Evolutionary conservation across 2,888 invertebrate species (phyloP), one percentile per base, ranked within the genome.

Genomic region (Lycia hirtaria): DNA sequence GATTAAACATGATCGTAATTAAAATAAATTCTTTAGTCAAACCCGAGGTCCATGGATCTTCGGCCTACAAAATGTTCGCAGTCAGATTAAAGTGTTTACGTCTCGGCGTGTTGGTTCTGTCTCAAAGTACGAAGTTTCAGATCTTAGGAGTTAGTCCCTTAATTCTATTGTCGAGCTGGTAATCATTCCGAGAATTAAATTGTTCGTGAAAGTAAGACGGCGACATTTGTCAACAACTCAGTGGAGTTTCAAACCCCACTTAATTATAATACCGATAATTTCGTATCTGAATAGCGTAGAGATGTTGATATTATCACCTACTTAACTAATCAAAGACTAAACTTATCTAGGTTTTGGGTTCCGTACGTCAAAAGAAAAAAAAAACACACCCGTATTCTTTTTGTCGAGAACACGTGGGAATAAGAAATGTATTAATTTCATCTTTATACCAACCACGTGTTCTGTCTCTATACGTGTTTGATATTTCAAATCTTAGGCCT

Each of bases 81-180:
- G 40, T 14, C 24, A 41, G 54, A 55, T 48, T 55, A 48, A 41
- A 48, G 38, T 54, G 47, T 54, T 54, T 47, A 48, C 47, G 47
- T 24, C 47, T 41, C 47, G 47, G 17, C 47, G 28, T 48, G 32
- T 24, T 20, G 35, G 20, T 10, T 38, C 30, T 22, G 26, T 28
- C 20, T 19, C 10, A 12, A 47, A 41, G 24, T 17, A 33, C 32
- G 14, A 49, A 50, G 43, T 55, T 49, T 43, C 17, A 55, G 56
- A 50, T 50, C 37, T 50, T 41, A 49, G 35, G 35, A 30, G 41
- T 38, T 32, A 44, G 12, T 30, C 30, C 22, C 35, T 28, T 56
- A 56, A 56, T 50, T 56, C 37, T 37, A 44, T 50, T 56, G 50
- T 44, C 28, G 12, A 38, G 49, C 44, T 41, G 37, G 33, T 56